Evolutionary conservation across 2,113 vertebrate species (phyloP).

Genomic region (Corydoras maculifer): DNA sequence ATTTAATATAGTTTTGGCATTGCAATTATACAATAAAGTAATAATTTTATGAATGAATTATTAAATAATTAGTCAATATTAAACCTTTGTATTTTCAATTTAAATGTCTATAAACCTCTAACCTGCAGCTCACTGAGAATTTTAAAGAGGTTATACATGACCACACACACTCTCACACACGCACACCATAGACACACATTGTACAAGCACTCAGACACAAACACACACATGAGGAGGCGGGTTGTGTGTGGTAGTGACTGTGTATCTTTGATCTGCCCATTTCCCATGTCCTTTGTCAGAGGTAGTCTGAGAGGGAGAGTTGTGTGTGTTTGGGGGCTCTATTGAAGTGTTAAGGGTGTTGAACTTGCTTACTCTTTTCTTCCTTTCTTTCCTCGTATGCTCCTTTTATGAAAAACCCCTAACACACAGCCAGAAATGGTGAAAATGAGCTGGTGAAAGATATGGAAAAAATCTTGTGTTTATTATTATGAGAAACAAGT

Average conservation of each 20-base stretch:
- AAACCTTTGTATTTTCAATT: too few species aligned
- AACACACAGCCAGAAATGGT: constrained; percentile 44
- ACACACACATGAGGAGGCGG: constrained; percentile 43
- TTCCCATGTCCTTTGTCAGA: constrained; percentile 83
- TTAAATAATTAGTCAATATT: too few species aligned
- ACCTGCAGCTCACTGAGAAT: too few species aligned
- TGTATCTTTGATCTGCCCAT: constrained; percentile 82
- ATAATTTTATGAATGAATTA: too few species aligned
- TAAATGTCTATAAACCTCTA: too few species aligned
- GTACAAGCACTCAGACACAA: constrained; percentile 17
- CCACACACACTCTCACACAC: too few species aligned
- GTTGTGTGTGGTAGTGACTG: constrained; percentile 79
- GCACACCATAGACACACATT: neutral
- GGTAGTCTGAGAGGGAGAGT: constrained; percentile 66
- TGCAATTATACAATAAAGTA: too few species aligned
- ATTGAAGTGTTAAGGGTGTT: constrained; percentile 89
- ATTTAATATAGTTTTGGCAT: too few species aligned
- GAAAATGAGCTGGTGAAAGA: constrained; percentile 58
- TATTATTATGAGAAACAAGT: constrained; percentile 76
- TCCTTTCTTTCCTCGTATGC: constrained; percentile 50
- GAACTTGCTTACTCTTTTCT: constrained; percentile 66
- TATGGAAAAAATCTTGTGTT: constrained; percentile 28
- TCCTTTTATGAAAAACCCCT: constrained; percentile 63
- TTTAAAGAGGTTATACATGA: too few species aligned
- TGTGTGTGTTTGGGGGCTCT: constrained; percentile 50